Conservation (phyloP, 2,113 vertebrate species). For the Nycticryphes semicollaris region DNA sequence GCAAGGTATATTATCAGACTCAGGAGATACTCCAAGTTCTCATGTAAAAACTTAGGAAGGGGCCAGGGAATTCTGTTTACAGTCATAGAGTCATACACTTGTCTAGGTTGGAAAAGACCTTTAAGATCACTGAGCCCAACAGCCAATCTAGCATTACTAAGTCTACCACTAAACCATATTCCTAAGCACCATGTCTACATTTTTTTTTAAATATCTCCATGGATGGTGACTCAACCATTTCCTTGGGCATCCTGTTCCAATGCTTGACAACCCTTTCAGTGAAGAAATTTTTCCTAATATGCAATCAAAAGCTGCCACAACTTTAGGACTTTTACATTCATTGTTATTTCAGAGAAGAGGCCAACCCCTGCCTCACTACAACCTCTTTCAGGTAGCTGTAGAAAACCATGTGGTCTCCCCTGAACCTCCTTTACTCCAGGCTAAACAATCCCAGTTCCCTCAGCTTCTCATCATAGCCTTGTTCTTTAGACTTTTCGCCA, state of each 20-base stretch:
- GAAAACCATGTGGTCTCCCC: not conserved
- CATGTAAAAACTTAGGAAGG: not conserved
- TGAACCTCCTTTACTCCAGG: not conserved
- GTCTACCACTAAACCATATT: not conserved
- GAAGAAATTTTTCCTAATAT: not conserved
- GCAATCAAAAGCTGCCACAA: not conserved
- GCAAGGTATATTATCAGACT: not conserved
- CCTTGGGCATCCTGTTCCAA: not conserved
- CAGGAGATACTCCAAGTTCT: not conserved
- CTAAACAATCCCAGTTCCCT: not conserved
- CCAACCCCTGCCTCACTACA: not conserved
- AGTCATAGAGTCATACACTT: not conserved
- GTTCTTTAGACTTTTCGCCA: not conserved
- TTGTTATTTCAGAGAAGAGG: not conserved
- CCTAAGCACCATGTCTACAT: not conserved
- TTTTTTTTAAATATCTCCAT: not conserved
- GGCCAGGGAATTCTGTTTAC: not conserved
- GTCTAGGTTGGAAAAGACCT: not conserved
- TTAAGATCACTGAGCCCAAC: not conserved
- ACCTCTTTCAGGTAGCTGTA: not conserved
- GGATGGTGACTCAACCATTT: not conserved
- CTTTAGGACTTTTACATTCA: not conserved
- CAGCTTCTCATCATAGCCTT: not conserved
- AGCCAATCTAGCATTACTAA: not conserved
- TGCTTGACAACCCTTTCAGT: not conserved